A percentile compares a stretch with the other conserved stretches of the same genome.
Evolutionary conservation across 2,113 vertebrate species (phyloP).

Genomic region (Taxidea taxus): DNA sequence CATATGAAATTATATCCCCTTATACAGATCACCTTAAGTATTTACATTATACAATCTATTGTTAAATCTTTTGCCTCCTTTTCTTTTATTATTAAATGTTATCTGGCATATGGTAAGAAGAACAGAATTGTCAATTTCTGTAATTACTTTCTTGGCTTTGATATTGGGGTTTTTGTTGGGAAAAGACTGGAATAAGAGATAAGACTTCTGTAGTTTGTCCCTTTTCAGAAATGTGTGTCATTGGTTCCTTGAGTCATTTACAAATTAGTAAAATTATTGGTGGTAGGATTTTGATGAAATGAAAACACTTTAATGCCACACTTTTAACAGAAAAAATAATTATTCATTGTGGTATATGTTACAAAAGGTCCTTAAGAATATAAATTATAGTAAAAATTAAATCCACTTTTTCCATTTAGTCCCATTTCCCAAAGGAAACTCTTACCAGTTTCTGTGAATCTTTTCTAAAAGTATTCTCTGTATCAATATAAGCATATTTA

Average conservation of each 20-base stretch:
- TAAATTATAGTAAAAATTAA: conserved; percentile 24
- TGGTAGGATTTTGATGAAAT: neutral
- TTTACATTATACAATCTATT: neutral
- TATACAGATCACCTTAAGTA: neutral
- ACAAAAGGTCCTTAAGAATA: neutral
- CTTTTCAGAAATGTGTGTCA: neutral
- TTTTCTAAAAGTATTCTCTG: neutral
- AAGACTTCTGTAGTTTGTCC: neutral
- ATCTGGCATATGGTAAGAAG: neutral
- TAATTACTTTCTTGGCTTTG: neutral
- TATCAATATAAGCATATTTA: neutral
- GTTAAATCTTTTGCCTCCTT: neutral
- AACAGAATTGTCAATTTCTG: neutral
- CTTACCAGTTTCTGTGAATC: neutral
- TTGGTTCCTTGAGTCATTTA: neutral
- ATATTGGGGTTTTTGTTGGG: neutral
- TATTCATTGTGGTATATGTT: neutral
- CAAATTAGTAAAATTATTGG: conserved; percentile 8
- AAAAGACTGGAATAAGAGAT: neutral
- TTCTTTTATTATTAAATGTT: conserved; percentile 2
- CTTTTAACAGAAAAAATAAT: neutral
- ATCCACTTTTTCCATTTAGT: neutral
- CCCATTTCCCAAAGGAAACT: neutral
- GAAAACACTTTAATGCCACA: neutral
- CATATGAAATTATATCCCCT: neutral